A percentile compares a stretch with the other conserved stretches of the same genome.
Conservation (phyloP, 64 coral and sea anemone genomes). For the Stichodactyla mertensii region DNA sequence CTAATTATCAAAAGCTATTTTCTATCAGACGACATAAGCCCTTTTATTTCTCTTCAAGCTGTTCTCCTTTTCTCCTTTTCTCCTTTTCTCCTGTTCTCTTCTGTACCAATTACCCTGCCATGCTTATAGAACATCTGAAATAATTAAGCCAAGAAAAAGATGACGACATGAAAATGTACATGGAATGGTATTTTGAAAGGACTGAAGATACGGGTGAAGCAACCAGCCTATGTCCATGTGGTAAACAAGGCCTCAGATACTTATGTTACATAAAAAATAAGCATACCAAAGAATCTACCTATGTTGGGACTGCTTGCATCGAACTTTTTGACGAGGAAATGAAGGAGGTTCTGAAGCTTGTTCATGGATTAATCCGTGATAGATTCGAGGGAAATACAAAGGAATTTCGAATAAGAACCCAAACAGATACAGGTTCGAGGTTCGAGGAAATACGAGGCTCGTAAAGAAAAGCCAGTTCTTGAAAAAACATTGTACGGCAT, state of each 20-base stretch:
- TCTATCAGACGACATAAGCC: too few relatives aligned
- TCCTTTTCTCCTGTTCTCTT: too few relatives aligned
- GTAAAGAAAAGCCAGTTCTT: too few relatives aligned
- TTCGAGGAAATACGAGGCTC: neutral
- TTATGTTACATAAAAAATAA: constrained; percentile 19
- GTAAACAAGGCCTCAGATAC: constrained; percentile 30
- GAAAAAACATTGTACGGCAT: too few relatives aligned
- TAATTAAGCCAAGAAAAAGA: constrained; percentile 4
- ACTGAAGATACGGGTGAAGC: constrained; percentile 1
- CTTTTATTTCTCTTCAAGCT: too few relatives aligned
- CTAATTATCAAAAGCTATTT: too few relatives aligned
- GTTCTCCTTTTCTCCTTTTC: too few relatives aligned
- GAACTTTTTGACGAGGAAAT: constrained; percentile 41
- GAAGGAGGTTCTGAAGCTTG: constrained; percentile 34
- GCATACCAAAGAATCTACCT: neutral
- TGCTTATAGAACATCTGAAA: constrained; percentile 24
- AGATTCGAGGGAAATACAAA: neutral
- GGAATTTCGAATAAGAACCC: neutral
- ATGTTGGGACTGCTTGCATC: constrained; percentile 31
- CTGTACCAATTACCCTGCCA: constrained; percentile 37
- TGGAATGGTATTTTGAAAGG: constrained; percentile 15
- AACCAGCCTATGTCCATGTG: constrained; percentile 22
- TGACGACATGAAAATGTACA: constrained; percentile 20
- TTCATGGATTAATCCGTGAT: constrained; percentile 17
- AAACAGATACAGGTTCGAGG: constrained; percentile 17